Evolutionary conservation across 2,888 invertebrate species (phyloP).

Genomic region (Gari tellinella): DNA sequence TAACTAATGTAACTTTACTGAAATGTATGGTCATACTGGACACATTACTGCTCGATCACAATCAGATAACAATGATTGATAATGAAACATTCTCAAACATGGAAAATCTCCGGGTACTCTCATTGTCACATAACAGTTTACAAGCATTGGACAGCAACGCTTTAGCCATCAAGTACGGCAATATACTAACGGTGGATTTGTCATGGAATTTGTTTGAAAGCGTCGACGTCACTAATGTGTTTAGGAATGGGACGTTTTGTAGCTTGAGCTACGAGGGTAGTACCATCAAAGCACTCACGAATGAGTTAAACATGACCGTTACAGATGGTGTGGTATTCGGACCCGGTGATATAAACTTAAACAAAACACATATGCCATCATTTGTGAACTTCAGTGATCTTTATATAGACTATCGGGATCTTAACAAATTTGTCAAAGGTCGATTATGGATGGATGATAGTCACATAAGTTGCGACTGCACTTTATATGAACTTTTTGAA

Average conservation of each 20-base stretch:
- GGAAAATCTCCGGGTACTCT: constrained; percentile 23
- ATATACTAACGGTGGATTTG: constrained; percentile 30
- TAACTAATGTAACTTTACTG: constrained; percentile 10
- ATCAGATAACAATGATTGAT: constrained; percentile 18
- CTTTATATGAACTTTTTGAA: neutral
- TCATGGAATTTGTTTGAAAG: constrained; percentile 23
- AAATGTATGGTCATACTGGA: constrained; percentile 29
- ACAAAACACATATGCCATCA: constrained; percentile 5
- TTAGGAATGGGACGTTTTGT: constrained; percentile 30
- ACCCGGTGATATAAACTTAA: constrained; percentile 20
- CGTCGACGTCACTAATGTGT: constrained; percentile 30
- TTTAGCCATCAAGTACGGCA: constrained; percentile 10
- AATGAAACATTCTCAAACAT: constrained; percentile 28
- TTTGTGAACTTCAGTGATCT: constrained; percentile 20
- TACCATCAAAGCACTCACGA: constrained; percentile 8
- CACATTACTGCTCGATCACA: constrained; percentile 26
- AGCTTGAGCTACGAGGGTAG: constrained; percentile 21
- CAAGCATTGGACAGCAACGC: constrained; percentile 24
- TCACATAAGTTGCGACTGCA: constrained; percentile 13
- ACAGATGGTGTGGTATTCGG: constrained; percentile 4
- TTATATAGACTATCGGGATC: constrained; percentile 9
- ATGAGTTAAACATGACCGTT: neutral
- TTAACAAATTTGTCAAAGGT: constrained; percentile 8
- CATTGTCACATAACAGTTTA: constrained; percentile 30
- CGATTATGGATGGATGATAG: neutral